Conservation (phyloP, 2,888 invertebrate genomes). For the Eumerus sabulonum region DNA sequence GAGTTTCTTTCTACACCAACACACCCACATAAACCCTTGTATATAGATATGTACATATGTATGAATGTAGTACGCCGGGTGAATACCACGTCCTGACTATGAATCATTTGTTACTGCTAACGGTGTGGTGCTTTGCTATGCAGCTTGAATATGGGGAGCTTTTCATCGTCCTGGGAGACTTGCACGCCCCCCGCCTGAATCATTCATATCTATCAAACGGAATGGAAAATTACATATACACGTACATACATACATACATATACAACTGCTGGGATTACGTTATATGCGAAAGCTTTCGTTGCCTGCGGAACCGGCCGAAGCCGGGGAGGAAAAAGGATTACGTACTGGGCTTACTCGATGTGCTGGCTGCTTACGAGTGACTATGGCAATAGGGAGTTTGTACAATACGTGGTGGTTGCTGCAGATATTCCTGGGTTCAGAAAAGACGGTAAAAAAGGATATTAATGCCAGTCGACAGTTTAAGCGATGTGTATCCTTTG, state of each 20-base stretch:
- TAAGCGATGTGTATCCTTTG: constrained; percentile 32
- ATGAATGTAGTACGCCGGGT: constrained; percentile 19
- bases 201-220: constrained; percentile 19
- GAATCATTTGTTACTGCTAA: constrained; percentile 22
- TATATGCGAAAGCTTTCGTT: constrained; percentile 6
- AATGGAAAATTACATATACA: constrained; percentile 32
- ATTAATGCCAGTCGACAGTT: constrained; percentile 42
- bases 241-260: too few species aligned
- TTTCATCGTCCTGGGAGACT: neutral
- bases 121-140: constrained; percentile 4
- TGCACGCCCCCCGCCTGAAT: constrained; percentile 29
- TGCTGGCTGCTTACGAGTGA: neutral
- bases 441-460: neutral
- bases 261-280: constrained; percentile 10
- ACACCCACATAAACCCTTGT: too few species aligned
- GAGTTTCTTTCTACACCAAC: too few species aligned
- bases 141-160: constrained; percentile 5
- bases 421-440: constrained; percentile 6
- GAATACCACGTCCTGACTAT: constrained; percentile 34
- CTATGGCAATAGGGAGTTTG: too few species aligned
- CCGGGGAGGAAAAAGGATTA: neutral
- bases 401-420: neutral
- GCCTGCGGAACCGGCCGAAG: too few species aligned
- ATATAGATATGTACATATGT: too few species aligned
- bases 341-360: constrained; percentile 26